Conservation (phyloP, 2,113 vertebrate species). For the Heptranchias perlo region DNA sequence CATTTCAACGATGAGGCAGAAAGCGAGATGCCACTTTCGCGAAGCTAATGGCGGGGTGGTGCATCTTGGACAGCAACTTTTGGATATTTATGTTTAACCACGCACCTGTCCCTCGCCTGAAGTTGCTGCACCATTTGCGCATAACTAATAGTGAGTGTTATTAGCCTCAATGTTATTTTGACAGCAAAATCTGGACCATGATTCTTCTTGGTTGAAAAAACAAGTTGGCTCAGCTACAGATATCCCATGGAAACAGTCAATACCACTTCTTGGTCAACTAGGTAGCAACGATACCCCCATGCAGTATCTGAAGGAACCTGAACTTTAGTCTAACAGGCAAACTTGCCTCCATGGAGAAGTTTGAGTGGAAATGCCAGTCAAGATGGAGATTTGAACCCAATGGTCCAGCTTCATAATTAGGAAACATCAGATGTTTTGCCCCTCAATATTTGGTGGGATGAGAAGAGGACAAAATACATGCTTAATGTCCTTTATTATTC, state of each 20-base stretch:
- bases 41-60: too few species aligned
- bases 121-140: too few species aligned
- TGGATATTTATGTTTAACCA: too few species aligned
- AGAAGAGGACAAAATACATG: neutral
- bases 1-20: too few species aligned
- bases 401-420: neutral
- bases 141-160: too few species aligned
- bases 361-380: neutral
- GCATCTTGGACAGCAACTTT: too few species aligned
- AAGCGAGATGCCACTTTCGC: too few species aligned
- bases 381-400: neutral
- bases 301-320: too few species aligned
- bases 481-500: neutral
- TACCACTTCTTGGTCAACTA: too few species aligned
- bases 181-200: neutral
- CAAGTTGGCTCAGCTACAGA: neutral
- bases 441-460: neutral
- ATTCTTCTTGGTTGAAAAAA: neutral
- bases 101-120: too few species aligned
- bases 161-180: too few species aligned
- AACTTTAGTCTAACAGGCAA: neutral
- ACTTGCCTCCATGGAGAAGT: neutral
- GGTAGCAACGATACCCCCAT: neutral
- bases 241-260: neutral
- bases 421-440: neutral